phyloP scores from a whole-genome alignment of 2,113 vertebrate genomes.

The Catagonus wagneri region DNA sequence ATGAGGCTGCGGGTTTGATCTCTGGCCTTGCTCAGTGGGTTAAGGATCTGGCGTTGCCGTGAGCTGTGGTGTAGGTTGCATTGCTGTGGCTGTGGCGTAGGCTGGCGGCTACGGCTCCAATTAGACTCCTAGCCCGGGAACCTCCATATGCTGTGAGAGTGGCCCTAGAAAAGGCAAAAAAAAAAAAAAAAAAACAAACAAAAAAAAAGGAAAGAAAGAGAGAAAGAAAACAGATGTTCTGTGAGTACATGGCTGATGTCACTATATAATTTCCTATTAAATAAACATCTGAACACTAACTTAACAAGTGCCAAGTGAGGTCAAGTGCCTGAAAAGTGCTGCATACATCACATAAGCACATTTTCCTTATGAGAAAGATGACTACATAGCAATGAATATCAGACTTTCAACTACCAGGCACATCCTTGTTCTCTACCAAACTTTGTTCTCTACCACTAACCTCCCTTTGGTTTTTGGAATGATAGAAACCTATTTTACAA shows the following conservation, averaged over 20 bases:
- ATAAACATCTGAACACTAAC: constrained; percentile 37
- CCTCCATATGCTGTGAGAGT: too few relatives aligned
- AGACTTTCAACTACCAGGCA: not conserved
- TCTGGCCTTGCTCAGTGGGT: too few relatives aligned
- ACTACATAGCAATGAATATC: too few relatives aligned
- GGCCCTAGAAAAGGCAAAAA: not conserved
- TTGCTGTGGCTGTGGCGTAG: too few relatives aligned
- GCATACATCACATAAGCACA: not conserved
- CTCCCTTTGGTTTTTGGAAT: not conserved
- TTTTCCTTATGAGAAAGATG: not conserved
- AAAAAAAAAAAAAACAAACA: too few relatives aligned
- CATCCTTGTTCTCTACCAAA: not conserved
- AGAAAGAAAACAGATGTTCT: constrained; percentile 16
- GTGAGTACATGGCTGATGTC: not conserved
- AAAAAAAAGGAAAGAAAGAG: too few relatives aligned
- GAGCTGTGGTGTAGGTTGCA: too few relatives aligned
- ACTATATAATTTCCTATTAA: not conserved
- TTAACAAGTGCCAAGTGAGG: constrained; percentile 5
- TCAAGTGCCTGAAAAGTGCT: constrained; percentile 16
- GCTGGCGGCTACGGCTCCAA: too few relatives aligned
- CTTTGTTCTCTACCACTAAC: not conserved
- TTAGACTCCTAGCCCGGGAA: too few relatives aligned
- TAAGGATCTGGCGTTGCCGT: too few relatives aligned
- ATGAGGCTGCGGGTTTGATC: too few relatives aligned
- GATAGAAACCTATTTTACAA: not conserved